These are phyloP conservation scores for Botia kubotai DNA, from an alignment of 2,797 vertebrate genomes.

Conservation along the genomic window DNA sequence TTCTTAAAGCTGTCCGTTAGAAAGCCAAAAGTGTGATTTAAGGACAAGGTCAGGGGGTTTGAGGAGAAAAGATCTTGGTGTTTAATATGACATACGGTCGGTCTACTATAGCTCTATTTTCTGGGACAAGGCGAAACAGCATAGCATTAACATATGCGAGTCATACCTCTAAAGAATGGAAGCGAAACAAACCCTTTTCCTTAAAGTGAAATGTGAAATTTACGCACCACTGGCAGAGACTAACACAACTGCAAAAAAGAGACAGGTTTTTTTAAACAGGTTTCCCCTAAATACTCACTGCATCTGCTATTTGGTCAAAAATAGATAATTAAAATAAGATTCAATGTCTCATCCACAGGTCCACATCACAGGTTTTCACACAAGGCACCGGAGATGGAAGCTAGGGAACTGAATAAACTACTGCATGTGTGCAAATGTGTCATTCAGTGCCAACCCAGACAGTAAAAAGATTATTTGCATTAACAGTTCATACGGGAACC, in stretches of 20 bases:
- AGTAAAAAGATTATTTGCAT: not conserved
- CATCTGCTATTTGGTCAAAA: too few relatives aligned
- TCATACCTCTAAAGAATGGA: too few relatives aligned
- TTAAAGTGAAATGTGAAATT: not conserved
- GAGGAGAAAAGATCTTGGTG: conserved; percentile 12
- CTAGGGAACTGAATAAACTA: conserved; percentile 26
- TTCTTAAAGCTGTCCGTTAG: conserved; percentile 57
- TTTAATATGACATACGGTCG: conserved; percentile 4
- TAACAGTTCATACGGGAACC: not conserved
- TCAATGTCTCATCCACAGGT: not conserved
- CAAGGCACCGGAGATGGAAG: conserved; percentile 6
- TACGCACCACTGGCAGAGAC: not conserved
- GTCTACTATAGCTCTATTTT: not conserved
- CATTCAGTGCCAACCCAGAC: not conserved
- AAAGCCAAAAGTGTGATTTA: conserved; percentile 27
- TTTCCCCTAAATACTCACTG: too few relatives aligned
- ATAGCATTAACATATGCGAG: not conserved
- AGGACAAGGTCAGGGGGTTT: conserved; percentile 11
- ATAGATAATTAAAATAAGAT: not conserved
- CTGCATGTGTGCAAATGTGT: not conserved
- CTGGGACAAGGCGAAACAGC: not conserved
- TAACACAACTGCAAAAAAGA: too few relatives aligned
- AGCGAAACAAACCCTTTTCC: too few relatives aligned
- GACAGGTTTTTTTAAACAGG: too few relatives aligned
- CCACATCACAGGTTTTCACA: conserved; percentile 22